Percentiles rank a stretch among this genome's conserved stretches.
phyloP scores from a whole-genome alignment of 2,113 vertebrate species.

The Alouatta palliata region DNA sequence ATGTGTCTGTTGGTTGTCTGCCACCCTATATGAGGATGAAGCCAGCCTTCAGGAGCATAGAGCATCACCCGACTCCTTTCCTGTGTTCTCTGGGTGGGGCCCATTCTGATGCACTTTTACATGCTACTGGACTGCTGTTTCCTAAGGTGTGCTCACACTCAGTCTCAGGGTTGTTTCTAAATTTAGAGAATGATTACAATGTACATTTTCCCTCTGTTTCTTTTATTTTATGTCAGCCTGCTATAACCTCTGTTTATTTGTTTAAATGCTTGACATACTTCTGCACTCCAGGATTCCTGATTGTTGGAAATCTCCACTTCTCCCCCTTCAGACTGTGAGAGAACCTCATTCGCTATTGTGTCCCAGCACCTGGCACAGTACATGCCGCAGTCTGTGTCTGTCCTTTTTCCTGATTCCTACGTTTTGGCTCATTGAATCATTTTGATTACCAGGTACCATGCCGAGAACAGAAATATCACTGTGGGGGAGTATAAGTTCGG shows the following conservation, averaged over 20 bases:
- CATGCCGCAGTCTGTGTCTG: background rate
- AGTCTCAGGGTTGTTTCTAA: background rate
- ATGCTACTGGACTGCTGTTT: background rate
- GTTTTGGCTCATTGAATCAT: slow-evolving; percentile 19
- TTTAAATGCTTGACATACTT: background rate
- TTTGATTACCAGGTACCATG: slow-evolving; percentile 88
- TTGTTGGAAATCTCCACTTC: background rate
- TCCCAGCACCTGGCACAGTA: background rate
- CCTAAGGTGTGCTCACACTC: background rate
- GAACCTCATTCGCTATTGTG: background rate
- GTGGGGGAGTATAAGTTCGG: slow-evolving; percentile 90
- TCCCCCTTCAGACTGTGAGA: background rate
- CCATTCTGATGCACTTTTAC: background rate
- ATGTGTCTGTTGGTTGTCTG: background rate
- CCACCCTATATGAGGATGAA: background rate
- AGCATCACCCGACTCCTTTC: background rate
- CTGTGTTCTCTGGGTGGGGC: background rate
- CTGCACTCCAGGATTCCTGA: background rate
- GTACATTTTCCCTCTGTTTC: background rate
- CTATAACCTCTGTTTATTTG: background rate
- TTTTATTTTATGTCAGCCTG: background rate
- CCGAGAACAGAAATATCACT: slow-evolving; percentile 86
- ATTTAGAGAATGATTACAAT: background rate
- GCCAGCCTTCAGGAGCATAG: background rate
- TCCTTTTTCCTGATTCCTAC: background rate